phyloP scores from a whole-genome alignment of 1,140 invertebrate species.

The Pogonognathellus flavescens region DNA sequence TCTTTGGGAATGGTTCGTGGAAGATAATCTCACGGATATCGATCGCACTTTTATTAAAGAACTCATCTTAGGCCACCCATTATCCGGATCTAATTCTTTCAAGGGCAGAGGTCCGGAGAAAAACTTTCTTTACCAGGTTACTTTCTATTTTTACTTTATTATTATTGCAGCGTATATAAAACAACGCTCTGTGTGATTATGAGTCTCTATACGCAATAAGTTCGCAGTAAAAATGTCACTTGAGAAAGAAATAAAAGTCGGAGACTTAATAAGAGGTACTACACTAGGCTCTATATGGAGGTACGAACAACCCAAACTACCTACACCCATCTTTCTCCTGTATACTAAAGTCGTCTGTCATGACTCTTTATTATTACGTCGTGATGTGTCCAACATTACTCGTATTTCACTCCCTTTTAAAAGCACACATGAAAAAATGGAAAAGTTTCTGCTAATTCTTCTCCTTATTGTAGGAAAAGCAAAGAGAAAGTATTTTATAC shows the following conservation, averaged over 20 bases:
- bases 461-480: too few relatives aligned
- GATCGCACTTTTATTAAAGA: conserved; percentile 72
- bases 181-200: background rate
- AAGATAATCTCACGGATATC: conserved; percentile 66
- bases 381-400: background rate
- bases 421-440: conserved; percentile 3
- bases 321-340: background rate
- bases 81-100: conserved; percentile 55
- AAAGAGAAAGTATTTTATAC: too few relatives aligned
- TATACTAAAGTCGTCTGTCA: background rate
- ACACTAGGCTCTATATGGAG: too few relatives aligned
- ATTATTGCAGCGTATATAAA: too few relatives aligned
- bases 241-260: background rate
- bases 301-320: too few relatives aligned
- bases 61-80: conserved; percentile 69
- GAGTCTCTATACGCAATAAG: background rate
- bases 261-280: background rate
- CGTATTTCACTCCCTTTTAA: background rate
- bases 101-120: conserved; percentile 68
- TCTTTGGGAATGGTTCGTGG: conserved; percentile 67
- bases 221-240: conserved; percentile 7
- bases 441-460: conserved; percentile 10
- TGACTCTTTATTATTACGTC: background rate
- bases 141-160: background rate
- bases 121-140: conserved; percentile 71